A percentile compares a stretch with the other conserved stretches of the same genome.
Evolutionary conservation across 2,797 vertebrate species (phyloP).

Genomic region (Prionace glauca): DNA sequence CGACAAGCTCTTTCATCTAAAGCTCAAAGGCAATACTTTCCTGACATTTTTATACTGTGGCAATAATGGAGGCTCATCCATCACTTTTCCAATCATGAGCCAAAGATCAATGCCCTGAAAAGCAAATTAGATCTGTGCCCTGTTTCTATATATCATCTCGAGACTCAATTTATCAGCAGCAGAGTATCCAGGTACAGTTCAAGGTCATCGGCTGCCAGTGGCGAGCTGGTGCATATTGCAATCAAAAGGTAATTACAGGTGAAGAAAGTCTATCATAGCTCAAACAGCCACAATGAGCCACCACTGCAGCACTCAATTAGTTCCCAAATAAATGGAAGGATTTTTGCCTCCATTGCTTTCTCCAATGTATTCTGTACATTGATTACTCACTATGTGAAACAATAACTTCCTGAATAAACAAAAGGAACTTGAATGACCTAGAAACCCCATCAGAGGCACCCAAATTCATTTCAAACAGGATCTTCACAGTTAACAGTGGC

Average conservation of each 20-base stretch:
- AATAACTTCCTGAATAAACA: background rate
- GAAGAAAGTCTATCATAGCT: background rate
- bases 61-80: slow-evolving; percentile 27
- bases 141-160: background rate
- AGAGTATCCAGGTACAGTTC: background rate
- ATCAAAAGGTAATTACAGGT: slow-evolving; percentile 7
- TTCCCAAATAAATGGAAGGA: background rate
- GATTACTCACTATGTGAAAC: background rate
- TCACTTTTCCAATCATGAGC: slow-evolving; percentile 4
- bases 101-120: slow-evolving; percentile 27
- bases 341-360: background rate
- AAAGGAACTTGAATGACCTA: background rate
- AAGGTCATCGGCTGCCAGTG: background rate
- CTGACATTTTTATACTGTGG: slow-evolving; percentile 35
- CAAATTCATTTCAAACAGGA: background rate
- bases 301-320: background rate
- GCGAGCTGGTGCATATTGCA: background rate
- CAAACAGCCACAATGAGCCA: background rate
- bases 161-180: slow-evolving; percentile 10
- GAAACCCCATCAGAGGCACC: background rate
- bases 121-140: background rate
- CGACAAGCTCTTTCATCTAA: slow-evolving; percentile 8
- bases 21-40: slow-evolving; percentile 21
- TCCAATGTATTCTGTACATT: background rate
- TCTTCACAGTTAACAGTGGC: background rate